Base-by-base conservation (phyloP, 2,113 vertebrate genomes). In the Halichoerus grypus region DNA sequence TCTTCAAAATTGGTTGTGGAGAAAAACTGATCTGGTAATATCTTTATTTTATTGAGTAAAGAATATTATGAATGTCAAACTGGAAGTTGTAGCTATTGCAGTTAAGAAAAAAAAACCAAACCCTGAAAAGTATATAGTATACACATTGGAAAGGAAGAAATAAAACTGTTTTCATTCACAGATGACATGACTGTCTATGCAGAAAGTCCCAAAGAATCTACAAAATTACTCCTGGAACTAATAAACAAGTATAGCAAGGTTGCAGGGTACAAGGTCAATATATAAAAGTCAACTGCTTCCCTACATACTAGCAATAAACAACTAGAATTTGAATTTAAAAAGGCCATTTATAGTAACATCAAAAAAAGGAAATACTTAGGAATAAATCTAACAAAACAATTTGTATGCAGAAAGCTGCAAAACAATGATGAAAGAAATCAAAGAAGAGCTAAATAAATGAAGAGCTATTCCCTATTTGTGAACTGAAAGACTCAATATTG, bases 361-460 rank as follows among this genome's bases (percentile, higher is more conserved):
- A 21, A 82, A 71, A 55, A 71, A 86, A 57, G 74, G 55, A 91
- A 92, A 88, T 24, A 86, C 42, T 79, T 53, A 46, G 24, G 18
- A 49, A 79, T 79, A 93, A 80, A 59, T 74, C 39, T 82, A 97
- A 90, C 53, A 76, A 72, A 92, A 90, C 4, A 77, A 82, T 67
- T 36, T 89, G 13, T 33, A 57, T 65, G 42, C 55, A 46, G 46
- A 92, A 84, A 95, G 55, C 31, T 26, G 6, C 6, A 79, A 84
- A 92, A 69, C 33, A 69, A 14, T 63, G 57, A 76, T n/a, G 9
- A 89, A 63, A 84, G 22, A 81, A 94, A 91, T 55, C 69, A 76
- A 88, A 92, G 39, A 80, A 88, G 26, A 80, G 1, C 51, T 85
- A 80, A 61, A 18, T 61, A 96, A 22, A 76, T 26, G 31, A 39